These are phyloP conservation scores for Sebastes matsubarae DNA, from an alignment of 2,797 vertebrate species.

Conservation along the genomic window DNA sequence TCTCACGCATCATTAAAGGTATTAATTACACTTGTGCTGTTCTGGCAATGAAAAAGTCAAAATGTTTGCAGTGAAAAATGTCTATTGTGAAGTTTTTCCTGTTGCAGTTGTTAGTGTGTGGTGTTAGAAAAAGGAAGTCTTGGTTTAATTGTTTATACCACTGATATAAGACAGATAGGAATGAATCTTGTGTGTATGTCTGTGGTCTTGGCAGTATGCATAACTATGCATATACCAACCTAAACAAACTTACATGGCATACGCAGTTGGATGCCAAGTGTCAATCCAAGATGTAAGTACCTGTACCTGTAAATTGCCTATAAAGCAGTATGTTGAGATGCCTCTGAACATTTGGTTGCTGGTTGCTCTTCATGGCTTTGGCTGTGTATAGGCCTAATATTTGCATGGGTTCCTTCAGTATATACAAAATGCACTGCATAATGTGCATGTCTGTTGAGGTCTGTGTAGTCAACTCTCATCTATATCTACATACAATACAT, in stretches of 20 bases:
- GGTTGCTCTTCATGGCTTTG: slow-evolving; percentile 11
- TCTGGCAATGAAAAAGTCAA: not conserved
- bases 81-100: not conserved
- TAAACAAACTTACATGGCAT: not conserved
- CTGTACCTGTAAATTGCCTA: slow-evolving; percentile 32
- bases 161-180: slow-evolving; percentile 16
- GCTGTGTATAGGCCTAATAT: not conserved
- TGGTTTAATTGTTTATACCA: not conserved
- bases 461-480: slow-evolving; percentile 2
- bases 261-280: slow-evolving; percentile 1
- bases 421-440: slow-evolving; percentile 23
- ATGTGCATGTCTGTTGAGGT: slow-evolving; percentile 27
- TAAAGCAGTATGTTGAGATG: slow-evolving; percentile 12
- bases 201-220: slow-evolving; percentile 8
- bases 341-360: slow-evolving; percentile 9
- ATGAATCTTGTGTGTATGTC: not conserved
- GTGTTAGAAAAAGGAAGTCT: not conserved
- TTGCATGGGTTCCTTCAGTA: slow-evolving; percentile 31
- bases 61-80: not conserved
- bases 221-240: slow-evolving; percentile 30
- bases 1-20: not conserved
- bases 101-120: not conserved
- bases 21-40: not conserved
- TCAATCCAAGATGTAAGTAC: not conserved
- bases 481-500: slow-evolving; percentile 12